Evolutionary conservation across 2,888 invertebrate species (phyloP), one percentile per base, ranked within the genome.

Genomic region (Euproctis similis): DNA sequence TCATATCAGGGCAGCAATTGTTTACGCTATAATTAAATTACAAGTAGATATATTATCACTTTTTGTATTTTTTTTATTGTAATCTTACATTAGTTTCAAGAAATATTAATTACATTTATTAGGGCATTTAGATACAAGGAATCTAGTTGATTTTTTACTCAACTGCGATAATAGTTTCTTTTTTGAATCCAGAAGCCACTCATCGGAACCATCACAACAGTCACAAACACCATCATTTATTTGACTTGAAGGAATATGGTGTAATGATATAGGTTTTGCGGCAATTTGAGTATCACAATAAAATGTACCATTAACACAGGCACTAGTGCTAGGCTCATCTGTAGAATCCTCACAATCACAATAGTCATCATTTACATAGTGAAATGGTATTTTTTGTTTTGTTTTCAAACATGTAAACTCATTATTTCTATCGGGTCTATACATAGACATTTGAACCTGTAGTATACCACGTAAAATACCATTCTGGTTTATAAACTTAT

Each of bases 201-300:
- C 95, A 71, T 95, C 95, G 24, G 93, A 92, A n/a, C 94, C 95
- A 77, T 95, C 95, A 70, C 95, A 95, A 58, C 96, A 96, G 71
- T 96, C 96, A 84, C 97, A 97, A 43, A 97, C 90, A 4, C 95
- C 94, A 87, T 98, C 97, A 73, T 97, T 96, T 0, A 98, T 92
- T 61, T 92, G 87, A 40, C 91, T 91, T 1, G 96, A 93, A 6
- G 92, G 89, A 46, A 87, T 67, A 40, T 44, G 47, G 21, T 70
- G 66, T 28, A 52, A 84, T 75, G 48, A 75, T 63, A 80, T 49
- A 2, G 58, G 40, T 34, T 65, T 74, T 14, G 54, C 64, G 10
- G 53, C 54, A 28, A 51, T 53, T 87, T 94, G 72, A 59, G 77
- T 67, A 34, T 85, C 80, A 76, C 98, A 98, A 63, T 92, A 92